Percentiles rank a stretch among this genome's conserved stretches.
Evolutionary conservation across 2,113 vertebrate genomes (phyloP).

Genomic region (Entelurus aequoreus): DNA sequence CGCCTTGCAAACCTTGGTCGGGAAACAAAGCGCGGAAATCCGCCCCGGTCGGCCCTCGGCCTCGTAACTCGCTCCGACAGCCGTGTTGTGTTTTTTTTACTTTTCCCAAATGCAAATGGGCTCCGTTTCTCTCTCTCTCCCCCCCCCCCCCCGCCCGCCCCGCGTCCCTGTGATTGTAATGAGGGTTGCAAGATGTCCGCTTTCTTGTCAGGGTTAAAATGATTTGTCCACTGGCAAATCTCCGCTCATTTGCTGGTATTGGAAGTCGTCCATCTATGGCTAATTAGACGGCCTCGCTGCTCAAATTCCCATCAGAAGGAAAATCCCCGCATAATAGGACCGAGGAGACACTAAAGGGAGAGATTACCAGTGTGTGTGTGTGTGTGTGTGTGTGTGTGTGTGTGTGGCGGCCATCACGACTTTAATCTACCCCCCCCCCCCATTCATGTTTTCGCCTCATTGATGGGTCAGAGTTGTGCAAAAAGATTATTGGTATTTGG

Average conservation of each 20-base stretch:
- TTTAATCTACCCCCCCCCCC: conserved; percentile 3
- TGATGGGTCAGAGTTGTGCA: neutral
- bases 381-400: neutral
- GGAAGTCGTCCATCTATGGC: conserved; percentile 54
- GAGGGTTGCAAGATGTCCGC: conserved; percentile 16
- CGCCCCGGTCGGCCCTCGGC: too few species aligned
- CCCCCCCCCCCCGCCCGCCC: too few species aligned
- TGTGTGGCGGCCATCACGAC: neutral
- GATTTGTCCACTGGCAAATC: conserved; percentile 49
- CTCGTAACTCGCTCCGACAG: conserved; percentile 29
- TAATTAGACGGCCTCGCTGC: conserved; percentile 50
- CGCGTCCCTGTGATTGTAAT: conserved; percentile 19
- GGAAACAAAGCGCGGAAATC: too few species aligned
- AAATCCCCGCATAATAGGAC: conserved; percentile 56
- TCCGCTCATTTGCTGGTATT: conserved; percentile 44
- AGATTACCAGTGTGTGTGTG: conserved; percentile 31
- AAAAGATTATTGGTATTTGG: neutral
- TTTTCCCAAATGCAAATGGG: conserved; percentile 17
- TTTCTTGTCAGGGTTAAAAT: conserved; percentile 45
- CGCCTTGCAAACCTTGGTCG: too few species aligned
- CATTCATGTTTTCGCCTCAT: neutral
- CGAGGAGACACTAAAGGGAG: conserved; percentile 37
- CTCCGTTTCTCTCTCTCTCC: conserved; percentile 13
- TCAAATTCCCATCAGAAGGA: conserved; percentile 51
- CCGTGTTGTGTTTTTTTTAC: conserved; percentile 5